These are phyloP conservation scores for Synanthedon myopaeformis DNA, from an alignment of 2,888 invertebrate genomes.

Conservation along the genomic window DNA sequence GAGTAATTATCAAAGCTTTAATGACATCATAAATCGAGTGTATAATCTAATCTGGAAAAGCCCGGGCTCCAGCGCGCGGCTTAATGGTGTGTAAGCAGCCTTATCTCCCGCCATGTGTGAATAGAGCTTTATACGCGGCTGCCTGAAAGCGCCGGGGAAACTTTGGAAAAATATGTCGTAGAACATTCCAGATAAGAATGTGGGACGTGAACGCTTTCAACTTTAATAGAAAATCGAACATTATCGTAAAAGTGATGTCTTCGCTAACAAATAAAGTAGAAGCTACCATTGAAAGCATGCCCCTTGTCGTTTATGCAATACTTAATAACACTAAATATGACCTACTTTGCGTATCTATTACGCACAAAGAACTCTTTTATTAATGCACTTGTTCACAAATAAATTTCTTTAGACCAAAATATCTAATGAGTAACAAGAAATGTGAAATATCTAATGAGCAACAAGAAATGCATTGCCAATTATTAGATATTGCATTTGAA, in stretches of 20 bases:
- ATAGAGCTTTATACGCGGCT: constrained; percentile 68
- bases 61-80: constrained; percentile 68
- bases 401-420: too few relatives aligned
- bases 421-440: too few relatives aligned
- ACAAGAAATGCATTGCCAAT: too few relatives aligned
- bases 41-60: constrained; percentile 73
- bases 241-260: constrained; percentile 69
- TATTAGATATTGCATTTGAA: too few relatives aligned
- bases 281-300: neutral
- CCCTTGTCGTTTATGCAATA: neutral
- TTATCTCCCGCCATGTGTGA: constrained; percentile 71
- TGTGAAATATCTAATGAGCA: too few relatives aligned
- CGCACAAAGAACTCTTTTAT: too few relatives aligned
- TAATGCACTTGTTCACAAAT: too few relatives aligned
- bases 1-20: constrained; percentile 73
- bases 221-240: constrained; percentile 72
- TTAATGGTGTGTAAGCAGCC: constrained; percentile 72
- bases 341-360: too few relatives aligned
- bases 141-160: constrained; percentile 69
- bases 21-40: constrained; percentile 72
- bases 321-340: too few relatives aligned
- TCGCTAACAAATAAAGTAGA: constrained; percentile 51
- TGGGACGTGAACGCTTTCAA: constrained; percentile 68
- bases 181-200: constrained; percentile 69
- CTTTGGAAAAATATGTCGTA: constrained; percentile 71